Evolutionary conservation across 2,113 vertebrate species (phyloP).

Genomic region (Clarias macrocephalus): DNA sequence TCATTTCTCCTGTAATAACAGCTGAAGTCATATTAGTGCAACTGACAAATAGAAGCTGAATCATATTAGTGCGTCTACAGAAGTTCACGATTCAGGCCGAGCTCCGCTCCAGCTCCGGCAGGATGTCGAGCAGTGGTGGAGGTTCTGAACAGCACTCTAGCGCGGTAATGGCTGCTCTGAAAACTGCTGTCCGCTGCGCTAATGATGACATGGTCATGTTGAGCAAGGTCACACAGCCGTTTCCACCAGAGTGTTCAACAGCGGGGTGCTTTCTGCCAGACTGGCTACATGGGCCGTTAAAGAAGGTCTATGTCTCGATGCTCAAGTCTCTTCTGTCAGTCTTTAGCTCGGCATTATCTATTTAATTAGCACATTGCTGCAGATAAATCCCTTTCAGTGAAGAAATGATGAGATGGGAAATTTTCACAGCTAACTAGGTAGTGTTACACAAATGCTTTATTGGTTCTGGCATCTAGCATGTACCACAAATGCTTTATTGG

Average conservation of each 20-base stretch:
- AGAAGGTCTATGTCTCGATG: neutral
- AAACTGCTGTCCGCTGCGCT: slow-evolving; percentile 10
- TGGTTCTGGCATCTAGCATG: too few relatives aligned
- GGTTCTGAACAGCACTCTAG: slow-evolving; percentile 17
- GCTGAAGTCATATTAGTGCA: neutral
- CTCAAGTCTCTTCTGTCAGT: neutral
- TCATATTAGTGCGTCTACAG: neutral
- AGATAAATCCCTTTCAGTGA: neutral
- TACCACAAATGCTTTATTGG: neutral
- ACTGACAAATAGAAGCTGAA: neutral
- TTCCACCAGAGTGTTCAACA: slow-evolving; percentile 24
- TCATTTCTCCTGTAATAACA: neutral
- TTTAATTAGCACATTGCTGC: neutral
- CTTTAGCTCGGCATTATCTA: neutral
- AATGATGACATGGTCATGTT: slow-evolving; percentile 39
- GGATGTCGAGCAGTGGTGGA: neutral
- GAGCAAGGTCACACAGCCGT: slow-evolving; percentile 25
- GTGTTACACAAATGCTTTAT: neutral
- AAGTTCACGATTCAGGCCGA: neutral
- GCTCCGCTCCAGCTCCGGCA: neutral
- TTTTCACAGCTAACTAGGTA: neutral
- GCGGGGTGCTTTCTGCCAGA: slow-evolving; percentile 5
- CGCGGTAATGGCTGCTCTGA: slow-evolving; percentile 31
- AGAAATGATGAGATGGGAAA: neutral
- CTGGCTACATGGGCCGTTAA: neutral